phyloP scores from a whole-genome alignment of 1,140 invertebrate species.

The Zelostemma sp. region DNA sequence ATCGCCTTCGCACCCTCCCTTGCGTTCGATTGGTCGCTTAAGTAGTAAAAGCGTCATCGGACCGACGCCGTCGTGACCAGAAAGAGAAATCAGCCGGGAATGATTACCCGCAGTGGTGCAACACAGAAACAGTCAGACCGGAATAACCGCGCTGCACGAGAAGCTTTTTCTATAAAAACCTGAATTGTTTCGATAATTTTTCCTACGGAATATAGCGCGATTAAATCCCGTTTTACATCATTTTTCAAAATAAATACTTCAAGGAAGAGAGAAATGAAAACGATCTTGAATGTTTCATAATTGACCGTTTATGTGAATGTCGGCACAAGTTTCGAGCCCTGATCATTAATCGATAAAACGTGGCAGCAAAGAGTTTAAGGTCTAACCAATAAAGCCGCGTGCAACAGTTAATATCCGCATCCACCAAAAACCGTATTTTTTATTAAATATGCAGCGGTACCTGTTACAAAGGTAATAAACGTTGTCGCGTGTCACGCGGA shows the following conservation, averaged over 20 bases:
- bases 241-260: too few species aligned
- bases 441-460: slow-evolving; percentile 3
- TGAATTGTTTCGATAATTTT: too few species aligned
- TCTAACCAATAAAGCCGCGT: not conserved
- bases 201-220: too few species aligned
- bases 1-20: slow-evolving; percentile 25
- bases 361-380: not conserved
- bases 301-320: not conserved
- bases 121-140: slow-evolving; percentile 28
- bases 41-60: slow-evolving; percentile 29
- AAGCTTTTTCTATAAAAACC: too few species aligned
- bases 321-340: not conserved
- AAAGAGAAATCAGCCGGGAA: slow-evolving; percentile 12
- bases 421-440: not conserved
- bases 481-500: slow-evolving; percentile 26
- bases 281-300: not conserved
- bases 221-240: too few species aligned
- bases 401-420: not conserved
- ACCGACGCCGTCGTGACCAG: slow-evolving; percentile 26
- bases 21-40: slow-evolving; percentile 20
- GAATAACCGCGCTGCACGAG: too few species aligned
- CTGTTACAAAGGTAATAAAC: slow-evolving; percentile 36
- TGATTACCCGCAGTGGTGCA: slow-evolving; percentile 28
- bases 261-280: too few species aligned
- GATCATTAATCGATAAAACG: not conserved